Evolutionary conservation across 2,113 vertebrate species (phyloP).

Genomic region (Zingel zingel): DNA sequence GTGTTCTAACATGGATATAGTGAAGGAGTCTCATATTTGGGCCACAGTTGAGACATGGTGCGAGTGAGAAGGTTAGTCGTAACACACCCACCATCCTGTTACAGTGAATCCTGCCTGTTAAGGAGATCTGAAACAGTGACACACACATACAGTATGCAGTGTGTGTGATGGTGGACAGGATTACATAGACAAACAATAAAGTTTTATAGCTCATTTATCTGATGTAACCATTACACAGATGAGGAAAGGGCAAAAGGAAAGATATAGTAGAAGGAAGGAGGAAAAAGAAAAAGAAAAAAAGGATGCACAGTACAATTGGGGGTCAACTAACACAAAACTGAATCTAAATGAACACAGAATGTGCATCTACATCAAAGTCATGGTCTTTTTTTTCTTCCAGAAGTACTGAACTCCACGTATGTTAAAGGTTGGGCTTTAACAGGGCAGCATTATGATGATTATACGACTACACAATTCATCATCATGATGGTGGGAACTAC

Average conservation of each 20-base stretch:
- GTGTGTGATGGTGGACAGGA: slow-evolving; percentile 68
- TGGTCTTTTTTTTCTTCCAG: slow-evolving; percentile 1
- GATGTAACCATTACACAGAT: slow-evolving; percentile 34
- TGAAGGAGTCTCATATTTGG: slow-evolving; percentile 65
- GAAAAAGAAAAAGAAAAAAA: slow-evolving; percentile 23
- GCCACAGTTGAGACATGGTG: slow-evolving; percentile 52
- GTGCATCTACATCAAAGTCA: slow-evolving; percentile 16
- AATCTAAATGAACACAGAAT: slow-evolving; percentile 19
- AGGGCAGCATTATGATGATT: slow-evolving; percentile 34
- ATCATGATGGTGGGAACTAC: slow-evolving; percentile 11
- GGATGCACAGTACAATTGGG: slow-evolving; percentile 13
- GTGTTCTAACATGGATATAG: not conserved
- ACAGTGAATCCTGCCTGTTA: slow-evolving; percentile 83
- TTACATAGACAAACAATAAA: slow-evolving; percentile 56
- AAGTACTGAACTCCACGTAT: not conserved
- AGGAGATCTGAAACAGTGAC: slow-evolving; percentile 80
- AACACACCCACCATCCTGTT: slow-evolving; percentile 83
- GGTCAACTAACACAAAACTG: slow-evolving; percentile 21
- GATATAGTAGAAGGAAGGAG: not conserved
- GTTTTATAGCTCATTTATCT: slow-evolving; percentile 47
- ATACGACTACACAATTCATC: slow-evolving; percentile 26
- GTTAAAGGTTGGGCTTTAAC: slow-evolving; percentile 20
- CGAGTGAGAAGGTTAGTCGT: slow-evolving; percentile 62
- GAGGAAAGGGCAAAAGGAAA: not conserved
- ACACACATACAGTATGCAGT: slow-evolving; percentile 65